Evolutionary conservation across 1,140 invertebrate genomes (phyloP).

Genomic region (Dinothrombium tinctorium): DNA sequence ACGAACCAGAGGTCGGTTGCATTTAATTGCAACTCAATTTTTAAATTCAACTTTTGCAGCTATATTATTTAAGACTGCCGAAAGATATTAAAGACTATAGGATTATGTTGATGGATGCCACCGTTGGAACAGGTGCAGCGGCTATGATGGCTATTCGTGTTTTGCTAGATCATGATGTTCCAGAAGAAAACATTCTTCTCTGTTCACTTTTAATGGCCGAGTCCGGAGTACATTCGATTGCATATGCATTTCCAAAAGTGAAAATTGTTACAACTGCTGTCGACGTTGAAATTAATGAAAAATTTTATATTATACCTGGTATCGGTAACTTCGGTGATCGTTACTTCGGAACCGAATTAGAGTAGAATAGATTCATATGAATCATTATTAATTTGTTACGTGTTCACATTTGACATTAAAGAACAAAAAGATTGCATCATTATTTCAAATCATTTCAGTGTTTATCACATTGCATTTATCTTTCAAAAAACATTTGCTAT

Average conservation of each 20-base stretch:
- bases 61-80: constrained; percentile 84
- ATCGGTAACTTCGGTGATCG: constrained; percentile 97
- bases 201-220: constrained; percentile 87
- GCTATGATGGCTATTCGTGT: constrained; percentile 98
- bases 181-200: constrained; percentile 75
- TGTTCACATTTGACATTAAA: too few relatives aligned
- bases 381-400: neutral
- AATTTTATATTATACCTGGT: constrained; percentile 90
- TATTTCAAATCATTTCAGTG: too few relatives aligned
- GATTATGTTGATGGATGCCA: constrained; percentile 94
- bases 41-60: constrained; percentile 27
- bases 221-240: constrained; percentile 84
- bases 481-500: too few relatives aligned
- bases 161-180: constrained; percentile 86
- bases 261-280: constrained; percentile 86
- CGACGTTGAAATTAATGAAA: constrained; percentile 89
- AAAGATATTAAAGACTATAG: constrained; percentile 93
- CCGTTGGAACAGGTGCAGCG: constrained; percentile 86
- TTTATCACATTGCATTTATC: too few relatives aligned
- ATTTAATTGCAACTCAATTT: neutral
- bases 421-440: too few relatives aligned
- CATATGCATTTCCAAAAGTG: constrained; percentile 90
- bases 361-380: neutral
- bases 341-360: constrained; percentile 76
- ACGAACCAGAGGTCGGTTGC: constrained; percentile 39